Base-by-base conservation (phyloP, 2,113 vertebrate genomes). In the Urocitellus parryii region DNA sequence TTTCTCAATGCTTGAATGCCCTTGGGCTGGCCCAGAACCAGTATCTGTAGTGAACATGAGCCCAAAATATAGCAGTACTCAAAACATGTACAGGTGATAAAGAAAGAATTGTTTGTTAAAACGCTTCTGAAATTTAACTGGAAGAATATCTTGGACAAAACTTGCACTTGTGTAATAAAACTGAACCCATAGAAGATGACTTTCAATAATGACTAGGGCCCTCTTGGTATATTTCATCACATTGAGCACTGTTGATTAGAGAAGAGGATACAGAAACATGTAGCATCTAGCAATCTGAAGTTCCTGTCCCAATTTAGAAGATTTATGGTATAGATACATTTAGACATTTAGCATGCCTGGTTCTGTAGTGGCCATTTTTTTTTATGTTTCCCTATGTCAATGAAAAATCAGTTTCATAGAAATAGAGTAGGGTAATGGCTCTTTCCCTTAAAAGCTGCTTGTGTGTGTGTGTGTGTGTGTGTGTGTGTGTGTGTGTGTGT, bases 1-100 rank as follows among this genome's bases (percentile, higher is more conserved):
- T 98, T 98, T 99, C 97, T 99, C 99, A 98, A 99, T 99, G 99
- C 98, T 99, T 98, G 99, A 99, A 98, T 99, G 99, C 98, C 99
- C 99, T 24, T 99, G 99, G 99, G 99, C 98, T 98, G 98, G 98
- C 96, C 98, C 99, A 97, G 98, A 99, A 98, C 99, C 99, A 93
- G 97, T 99, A 73, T 98, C 98, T 96, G 98, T 99, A 95, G 98
- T 98, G 98, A 98, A 99, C 97, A 98, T 98, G 98, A 98, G 98
- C 95, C 98, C 98, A 78, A 98, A 99, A n/a, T 98, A 98, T 98
- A 99, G 97, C 98, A 98, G 70, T 98, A 98, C 98, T 94, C 98
- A 63, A 99, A 96, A 98, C 98, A 97, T 98, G 97, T 88, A 98
- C 98, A 97, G 98, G 98, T 97, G 99, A 98, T 98, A 98, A 98